Conservation (phyloP, 2,113 vertebrate species). For the Galemys pyrenaicus region DNA sequence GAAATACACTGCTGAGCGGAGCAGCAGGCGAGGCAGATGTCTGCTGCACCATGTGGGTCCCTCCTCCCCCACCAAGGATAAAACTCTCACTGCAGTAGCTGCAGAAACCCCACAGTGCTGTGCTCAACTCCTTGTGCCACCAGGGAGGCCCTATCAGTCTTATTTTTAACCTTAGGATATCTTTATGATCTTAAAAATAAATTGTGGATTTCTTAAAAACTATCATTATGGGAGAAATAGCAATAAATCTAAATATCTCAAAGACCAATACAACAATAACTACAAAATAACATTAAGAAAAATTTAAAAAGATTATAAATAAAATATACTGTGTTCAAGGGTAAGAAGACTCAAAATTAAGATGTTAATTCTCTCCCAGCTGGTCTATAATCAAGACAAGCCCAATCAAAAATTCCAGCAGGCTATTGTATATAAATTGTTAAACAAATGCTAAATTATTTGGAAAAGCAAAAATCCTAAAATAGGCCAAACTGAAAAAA, state of each 20-base stretch:
- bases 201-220: background rate
- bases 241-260: background rate
- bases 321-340: background rate
- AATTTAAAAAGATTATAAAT: background rate
- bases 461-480: background rate
- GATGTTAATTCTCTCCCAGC: background rate
- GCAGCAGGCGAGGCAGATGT: too few species aligned
- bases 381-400: background rate
- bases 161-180: background rate
- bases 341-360: background rate
- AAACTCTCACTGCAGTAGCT: too few species aligned
- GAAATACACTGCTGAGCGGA: too few species aligned
- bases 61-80: too few species aligned
- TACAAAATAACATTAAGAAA: background rate
- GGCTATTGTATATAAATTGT: background rate
- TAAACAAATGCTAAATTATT: background rate
- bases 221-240: background rate
- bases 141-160: too few species aligned
- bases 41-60: too few species aligned
- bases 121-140: too few species aligned
- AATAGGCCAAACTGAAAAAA: background rate
- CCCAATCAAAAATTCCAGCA: background rate
- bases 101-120: too few species aligned
- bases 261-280: background rate
- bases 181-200: background rate